Percentiles rank a stretch among this genome's conserved stretches.
Evolutionary conservation across 2,888 invertebrate genomes (phyloP).

Genomic region (Phortica okadai): DNA sequence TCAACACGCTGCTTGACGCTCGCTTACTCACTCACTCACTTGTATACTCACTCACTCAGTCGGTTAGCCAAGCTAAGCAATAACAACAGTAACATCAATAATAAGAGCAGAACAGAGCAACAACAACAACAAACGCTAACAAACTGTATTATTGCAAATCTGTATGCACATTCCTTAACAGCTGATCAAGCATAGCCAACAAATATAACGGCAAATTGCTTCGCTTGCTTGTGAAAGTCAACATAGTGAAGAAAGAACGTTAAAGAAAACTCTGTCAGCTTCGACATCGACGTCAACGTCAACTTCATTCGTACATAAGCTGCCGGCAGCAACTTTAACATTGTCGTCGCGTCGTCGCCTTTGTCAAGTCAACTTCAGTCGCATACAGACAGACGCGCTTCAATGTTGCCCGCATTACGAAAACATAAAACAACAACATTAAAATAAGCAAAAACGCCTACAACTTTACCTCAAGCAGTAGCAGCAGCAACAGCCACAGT

Average conservation of each 20-base stretch:
- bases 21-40: not conserved
- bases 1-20: not conserved
- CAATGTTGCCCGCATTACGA: slow-evolving; percentile 19
- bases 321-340: slow-evolving; percentile 6
- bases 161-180: slow-evolving; percentile 8
- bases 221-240: slow-evolving; percentile 1
- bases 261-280: not conserved
- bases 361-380: not conserved
- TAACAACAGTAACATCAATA: not conserved
- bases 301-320: not conserved
- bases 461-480: slow-evolving; percentile 31
- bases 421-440: not conserved
- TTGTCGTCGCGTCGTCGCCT: slow-evolving; percentile 6
- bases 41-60: not conserved
- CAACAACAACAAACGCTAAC: not conserved
- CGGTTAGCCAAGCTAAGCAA: not conserved
- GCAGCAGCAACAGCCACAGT: slow-evolving; percentile 23
- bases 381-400: not conserved
- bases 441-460: not conserved
- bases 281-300: not conserved
- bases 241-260: not conserved
- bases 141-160: not conserved
- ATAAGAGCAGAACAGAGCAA: not conserved
- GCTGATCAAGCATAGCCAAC: slow-evolving; percentile 7
- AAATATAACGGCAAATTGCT: not conserved